Base-by-base conservation (phyloP, 2,888 invertebrate genomes). In the Leucoptera coffeella region DNA sequence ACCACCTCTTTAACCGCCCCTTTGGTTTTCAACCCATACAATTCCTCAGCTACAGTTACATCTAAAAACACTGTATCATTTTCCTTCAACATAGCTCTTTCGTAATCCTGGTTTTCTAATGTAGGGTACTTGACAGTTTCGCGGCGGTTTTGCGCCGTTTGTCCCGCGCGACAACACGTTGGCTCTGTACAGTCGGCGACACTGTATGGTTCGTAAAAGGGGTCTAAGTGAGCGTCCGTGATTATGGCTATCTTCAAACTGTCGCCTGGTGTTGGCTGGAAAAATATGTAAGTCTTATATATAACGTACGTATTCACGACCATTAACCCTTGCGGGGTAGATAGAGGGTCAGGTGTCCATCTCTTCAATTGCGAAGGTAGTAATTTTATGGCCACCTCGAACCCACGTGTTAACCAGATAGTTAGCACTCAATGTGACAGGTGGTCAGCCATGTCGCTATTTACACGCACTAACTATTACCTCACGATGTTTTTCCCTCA, bases 201-300 rank as follows among this genome's bases (percentile, higher is more conserved):
- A 1, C 81, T 75, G 14, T 75, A 77, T 1, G 77, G 72, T 35
- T 73, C 64, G 44, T 92, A 92, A 2, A 74, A 44, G 0, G 82
- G 80, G 50, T 92, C 91, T 27, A 82, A 76, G 45, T 92, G 92
- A 14, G 86, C 75, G 43, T 93, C 89, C 1, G 84, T 78, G 27
- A 89, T 42, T 21, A 89, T 80, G 2, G 82, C 65, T n/a, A 86
- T 49, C 36, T 59, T 73, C 0, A 74, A 39, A 4, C 59, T 62
- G 20, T 45, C 40, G 3, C 12, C 28, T 2, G 31, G 21, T 2
- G 40, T 38, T 1, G 26, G 29, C 61, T 60, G 37, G 14, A 29
- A 38, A 30, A 20, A 23, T 2, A 12, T 22, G 2, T 22, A 7
- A 22, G 11, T 10, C 11, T 22, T 12, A 21, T 13, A 25, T 5